Conservation (phyloP, 2,113 vertebrate species). For the Pleuronectes platessa region DNA sequence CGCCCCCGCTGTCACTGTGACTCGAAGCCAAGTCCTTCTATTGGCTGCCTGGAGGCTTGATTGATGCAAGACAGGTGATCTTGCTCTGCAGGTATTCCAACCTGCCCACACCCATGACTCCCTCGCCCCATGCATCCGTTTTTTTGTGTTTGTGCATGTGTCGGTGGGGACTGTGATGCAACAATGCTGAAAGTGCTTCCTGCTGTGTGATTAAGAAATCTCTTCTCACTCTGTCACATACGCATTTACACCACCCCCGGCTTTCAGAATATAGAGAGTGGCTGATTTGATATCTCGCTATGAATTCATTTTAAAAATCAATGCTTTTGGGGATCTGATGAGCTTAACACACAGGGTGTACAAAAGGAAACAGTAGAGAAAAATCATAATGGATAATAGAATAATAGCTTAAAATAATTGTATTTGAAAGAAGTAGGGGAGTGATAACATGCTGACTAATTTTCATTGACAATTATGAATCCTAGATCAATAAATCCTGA, state of each 20-base stretch:
- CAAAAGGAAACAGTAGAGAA: neutral
- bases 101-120: conserved; percentile 55
- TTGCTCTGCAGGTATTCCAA: conserved; percentile 73
- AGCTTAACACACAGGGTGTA: neutral
- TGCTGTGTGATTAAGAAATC: conserved; percentile 55
- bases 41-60: conserved; percentile 61
- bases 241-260: conserved; percentile 30
- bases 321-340: neutral
- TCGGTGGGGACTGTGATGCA: conserved; percentile 56
- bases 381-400: neutral
- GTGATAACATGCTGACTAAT: neutral
- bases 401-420: neutral
- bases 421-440: neutral
- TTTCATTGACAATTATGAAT: neutral
- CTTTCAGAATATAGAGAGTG: conserved; percentile 29
- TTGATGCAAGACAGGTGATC: conserved; percentile 73
- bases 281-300: conserved; percentile 14
- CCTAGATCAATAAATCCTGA: neutral
- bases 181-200: conserved; percentile 58
- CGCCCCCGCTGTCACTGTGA: conserved; percentile 24
- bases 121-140: conserved; percentile 40
- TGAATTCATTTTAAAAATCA: conserved; percentile 14
- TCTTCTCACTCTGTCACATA: conserved; percentile 33
- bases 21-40: conserved; percentile 1
- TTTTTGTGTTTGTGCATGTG: conserved; percentile 44